phyloP scores from a whole-genome alignment of 2,113 vertebrate genomes.

The Xerus inauris region DNA sequence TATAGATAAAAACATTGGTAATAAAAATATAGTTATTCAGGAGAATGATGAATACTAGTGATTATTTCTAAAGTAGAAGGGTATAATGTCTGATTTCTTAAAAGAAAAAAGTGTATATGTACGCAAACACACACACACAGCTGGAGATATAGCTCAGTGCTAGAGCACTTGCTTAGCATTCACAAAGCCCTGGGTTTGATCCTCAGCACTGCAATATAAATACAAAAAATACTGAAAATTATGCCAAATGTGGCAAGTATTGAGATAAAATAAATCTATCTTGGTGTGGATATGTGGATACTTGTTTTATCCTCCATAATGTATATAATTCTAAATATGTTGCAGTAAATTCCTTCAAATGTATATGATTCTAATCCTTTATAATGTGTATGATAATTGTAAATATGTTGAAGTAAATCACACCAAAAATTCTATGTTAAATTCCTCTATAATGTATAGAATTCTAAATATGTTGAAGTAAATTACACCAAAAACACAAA shows the following conservation, averaged over 20 bases:
- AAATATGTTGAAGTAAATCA: too few relatives aligned
- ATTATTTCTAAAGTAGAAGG: constrained; percentile 15
- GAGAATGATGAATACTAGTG: neutral
- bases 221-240: constrained; percentile 2
- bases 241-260: neutral
- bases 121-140: too few relatives aligned
- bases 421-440: too few relatives aligned
- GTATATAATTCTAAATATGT: neutral
- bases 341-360: neutral
- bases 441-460: neutral
- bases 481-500: constrained; percentile 24
- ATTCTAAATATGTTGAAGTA: neutral
- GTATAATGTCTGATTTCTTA: neutral
- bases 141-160: neutral
- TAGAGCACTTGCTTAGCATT: neutral
- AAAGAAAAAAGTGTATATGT: neutral
- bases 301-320: neutral
- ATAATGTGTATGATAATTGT: too few relatives aligned
- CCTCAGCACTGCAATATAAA: neutral
- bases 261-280: constrained; percentile 30
- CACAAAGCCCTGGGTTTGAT: neutral
- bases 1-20: neutral
- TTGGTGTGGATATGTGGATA: neutral
- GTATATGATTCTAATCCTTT: too few relatives aligned
- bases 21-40: neutral